Percentiles rank a stretch among this genome's conserved stretches.
These are phyloP conservation scores for Phalacrocorax brasilianus DNA, from an alignment of 2,113 vertebrate genomes.

Conservation along the genomic window DNA sequence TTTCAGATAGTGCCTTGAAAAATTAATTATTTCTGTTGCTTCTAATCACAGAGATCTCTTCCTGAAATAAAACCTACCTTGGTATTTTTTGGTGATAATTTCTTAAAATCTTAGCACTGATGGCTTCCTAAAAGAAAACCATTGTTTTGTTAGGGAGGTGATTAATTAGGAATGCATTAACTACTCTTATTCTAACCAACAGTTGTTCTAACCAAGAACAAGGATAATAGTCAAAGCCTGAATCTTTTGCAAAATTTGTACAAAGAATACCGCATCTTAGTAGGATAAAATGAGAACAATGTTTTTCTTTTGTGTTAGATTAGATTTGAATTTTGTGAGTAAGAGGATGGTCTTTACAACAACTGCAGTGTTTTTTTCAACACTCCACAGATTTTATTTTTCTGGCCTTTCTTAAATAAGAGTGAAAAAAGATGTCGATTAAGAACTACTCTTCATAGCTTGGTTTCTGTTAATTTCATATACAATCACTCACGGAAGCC, in stretches of 20 bases:
- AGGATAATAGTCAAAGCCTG: not conserved
- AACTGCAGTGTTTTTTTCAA: not conserved
- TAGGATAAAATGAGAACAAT: not conserved
- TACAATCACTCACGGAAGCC: not conserved
- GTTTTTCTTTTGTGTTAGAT: not conserved
- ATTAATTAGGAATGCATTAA: not conserved
- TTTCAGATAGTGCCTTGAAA: not conserved
- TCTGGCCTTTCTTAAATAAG: not conserved
- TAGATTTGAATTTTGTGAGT: not conserved
- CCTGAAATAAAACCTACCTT: not conserved
- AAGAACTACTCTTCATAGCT: not conserved
- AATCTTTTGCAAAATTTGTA: not conserved
- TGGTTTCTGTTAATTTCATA: not conserved
- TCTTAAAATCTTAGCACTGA: not conserved
- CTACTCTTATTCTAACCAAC: not conserved
- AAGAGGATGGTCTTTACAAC: not conserved
- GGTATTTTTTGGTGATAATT: not conserved
- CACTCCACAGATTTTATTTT: not conserved
- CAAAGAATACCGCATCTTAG: not conserved
- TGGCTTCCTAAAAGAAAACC: not conserved
- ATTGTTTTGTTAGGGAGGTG: fast-evolving
- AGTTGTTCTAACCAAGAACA: not conserved
- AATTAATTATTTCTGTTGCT: not conserved
- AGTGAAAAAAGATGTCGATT: not conserved
- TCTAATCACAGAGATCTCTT: not conserved